These are phyloP conservation scores for Drosophila fungiperda DNA, from an alignment of 2,888 invertebrate species.

Conservation along the genomic window DNA sequence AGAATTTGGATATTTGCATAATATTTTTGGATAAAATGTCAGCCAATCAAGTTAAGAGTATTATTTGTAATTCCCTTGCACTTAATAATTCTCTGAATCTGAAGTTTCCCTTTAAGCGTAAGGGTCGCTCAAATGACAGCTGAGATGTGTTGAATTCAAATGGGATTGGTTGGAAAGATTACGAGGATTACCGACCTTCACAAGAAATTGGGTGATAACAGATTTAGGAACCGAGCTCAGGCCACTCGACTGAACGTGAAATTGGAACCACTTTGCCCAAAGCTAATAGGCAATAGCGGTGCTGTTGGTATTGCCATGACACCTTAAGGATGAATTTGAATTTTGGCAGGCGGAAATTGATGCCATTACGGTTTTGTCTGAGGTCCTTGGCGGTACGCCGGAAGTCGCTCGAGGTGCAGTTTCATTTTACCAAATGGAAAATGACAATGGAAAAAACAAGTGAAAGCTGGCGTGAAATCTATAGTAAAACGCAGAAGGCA, in stretches of 20 bases:
- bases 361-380: conserved; percentile 71
- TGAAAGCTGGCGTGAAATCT: conserved; percentile 58
- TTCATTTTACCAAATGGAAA: conserved; percentile 61
- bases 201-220: conserved; percentile 8
- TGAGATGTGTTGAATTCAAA: conserved; percentile 15
- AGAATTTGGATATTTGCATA: background rate
- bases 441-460: conserved; percentile 50
- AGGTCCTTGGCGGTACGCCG: conserved; percentile 42
- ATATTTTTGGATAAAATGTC: background rate
- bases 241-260: conserved; percentile 41
- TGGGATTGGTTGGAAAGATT: conserved; percentile 14
- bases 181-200: background rate
- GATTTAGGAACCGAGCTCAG: conserved; percentile 9
- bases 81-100: background rate
- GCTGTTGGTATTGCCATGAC: conserved; percentile 45
- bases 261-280: conserved; percentile 51
- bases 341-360: conserved; percentile 72
- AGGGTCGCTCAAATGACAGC: background rate
- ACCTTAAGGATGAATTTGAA: conserved; percentile 58
- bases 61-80: background rate
- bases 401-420: conserved; percentile 58
- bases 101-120: background rate
- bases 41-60: background rate
- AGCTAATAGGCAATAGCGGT: conserved; percentile 49
- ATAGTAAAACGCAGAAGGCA: conserved; percentile 6